phyloP scores from a whole-genome alignment of 2,113 vertebrate genomes.

The Junco hyemalis region DNA sequence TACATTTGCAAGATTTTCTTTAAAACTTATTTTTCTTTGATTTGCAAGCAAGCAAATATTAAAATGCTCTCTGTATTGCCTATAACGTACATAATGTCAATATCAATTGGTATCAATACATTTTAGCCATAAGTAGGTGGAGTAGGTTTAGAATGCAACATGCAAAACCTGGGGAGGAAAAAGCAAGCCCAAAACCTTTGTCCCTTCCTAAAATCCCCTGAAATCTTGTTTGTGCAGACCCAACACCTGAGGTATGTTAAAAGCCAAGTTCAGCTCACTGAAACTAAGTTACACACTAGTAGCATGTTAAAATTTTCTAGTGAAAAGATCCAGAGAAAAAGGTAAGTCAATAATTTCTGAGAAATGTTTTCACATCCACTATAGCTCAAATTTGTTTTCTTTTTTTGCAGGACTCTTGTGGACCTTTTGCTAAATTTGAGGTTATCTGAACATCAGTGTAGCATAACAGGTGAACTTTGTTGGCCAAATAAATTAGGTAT shows the following conservation, averaged over 20 bases:
- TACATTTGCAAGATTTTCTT: neutral
- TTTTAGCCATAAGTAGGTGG: neutral
- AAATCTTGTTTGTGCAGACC: neutral
- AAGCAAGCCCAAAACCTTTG: neutral
- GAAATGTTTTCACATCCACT: neutral
- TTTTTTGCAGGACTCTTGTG: slow-evolving; percentile 8
- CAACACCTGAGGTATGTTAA: neutral
- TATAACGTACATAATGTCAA: neutral
- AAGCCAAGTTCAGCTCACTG: neutral
- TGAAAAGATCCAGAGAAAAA: neutral
- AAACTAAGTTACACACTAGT: neutral
- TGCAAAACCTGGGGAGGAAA: neutral
- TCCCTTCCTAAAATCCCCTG: neutral
- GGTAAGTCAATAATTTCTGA: neutral
- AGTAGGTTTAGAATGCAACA: neutral
- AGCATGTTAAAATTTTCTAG: neutral
- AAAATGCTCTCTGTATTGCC: neutral
- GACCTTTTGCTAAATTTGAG: slow-evolving; percentile 2
- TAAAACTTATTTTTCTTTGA: neutral
- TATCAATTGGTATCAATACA: neutral
- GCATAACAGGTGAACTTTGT: neutral
- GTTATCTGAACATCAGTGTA: neutral
- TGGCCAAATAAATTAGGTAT: neutral
- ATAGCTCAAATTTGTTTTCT: neutral
- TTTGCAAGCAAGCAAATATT: neutral